A percentile compares a stretch with the other conserved stretches of the same genome.
Evolutionary conservation across 2,888 invertebrate species (phyloP).

Genomic region (Acrocyrtus sp.): DNA sequence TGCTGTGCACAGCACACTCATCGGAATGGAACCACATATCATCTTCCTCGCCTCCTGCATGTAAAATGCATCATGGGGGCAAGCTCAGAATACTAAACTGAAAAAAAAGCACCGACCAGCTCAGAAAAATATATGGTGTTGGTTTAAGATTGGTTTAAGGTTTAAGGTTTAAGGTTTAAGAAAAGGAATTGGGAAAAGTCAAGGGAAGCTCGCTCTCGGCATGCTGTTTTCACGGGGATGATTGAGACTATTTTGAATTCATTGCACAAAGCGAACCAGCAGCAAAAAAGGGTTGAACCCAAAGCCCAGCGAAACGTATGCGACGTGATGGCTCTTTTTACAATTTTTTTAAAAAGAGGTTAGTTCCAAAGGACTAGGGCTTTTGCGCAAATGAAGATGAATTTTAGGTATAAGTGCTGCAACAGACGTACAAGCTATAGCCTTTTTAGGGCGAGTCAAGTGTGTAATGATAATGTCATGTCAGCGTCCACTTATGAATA

Average conservation of each 20-base stretch:
- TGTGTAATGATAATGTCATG: too few species aligned
- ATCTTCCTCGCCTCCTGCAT: conserved; percentile 19
- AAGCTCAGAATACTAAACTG: conserved; percentile 31
- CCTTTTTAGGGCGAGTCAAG: conserved; percentile 30
- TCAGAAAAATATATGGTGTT: background rate
- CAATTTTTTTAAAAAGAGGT: too few species aligned
- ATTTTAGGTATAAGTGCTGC: conserved; percentile 4
- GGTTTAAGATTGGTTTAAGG: conserved; percentile 8
- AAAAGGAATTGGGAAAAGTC: conserved; percentile 10
- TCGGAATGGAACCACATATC: conserved; percentile 2
- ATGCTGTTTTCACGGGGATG: background rate
- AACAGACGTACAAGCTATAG: background rate
- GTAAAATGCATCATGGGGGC: conserved; percentile 28
- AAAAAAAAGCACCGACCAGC: conserved; percentile 5
- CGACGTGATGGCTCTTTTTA: conserved; percentile 21
- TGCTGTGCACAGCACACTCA: too few species aligned
- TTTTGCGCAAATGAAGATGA: conserved; percentile 38
- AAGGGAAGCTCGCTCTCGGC: conserved; percentile 8
- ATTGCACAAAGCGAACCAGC: conserved; percentile 33
- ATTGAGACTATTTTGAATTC: conserved; percentile 42
- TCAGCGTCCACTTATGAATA: too few species aligned
- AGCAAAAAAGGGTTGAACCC: conserved; percentile 42
- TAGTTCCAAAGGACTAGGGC: too few species aligned
- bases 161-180: background rate
- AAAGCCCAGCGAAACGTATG: background rate